These are phyloP conservation scores for Loris lydekkerianus DNA, from an alignment of 2,797 vertebrate species.

Conservation along the genomic window DNA sequence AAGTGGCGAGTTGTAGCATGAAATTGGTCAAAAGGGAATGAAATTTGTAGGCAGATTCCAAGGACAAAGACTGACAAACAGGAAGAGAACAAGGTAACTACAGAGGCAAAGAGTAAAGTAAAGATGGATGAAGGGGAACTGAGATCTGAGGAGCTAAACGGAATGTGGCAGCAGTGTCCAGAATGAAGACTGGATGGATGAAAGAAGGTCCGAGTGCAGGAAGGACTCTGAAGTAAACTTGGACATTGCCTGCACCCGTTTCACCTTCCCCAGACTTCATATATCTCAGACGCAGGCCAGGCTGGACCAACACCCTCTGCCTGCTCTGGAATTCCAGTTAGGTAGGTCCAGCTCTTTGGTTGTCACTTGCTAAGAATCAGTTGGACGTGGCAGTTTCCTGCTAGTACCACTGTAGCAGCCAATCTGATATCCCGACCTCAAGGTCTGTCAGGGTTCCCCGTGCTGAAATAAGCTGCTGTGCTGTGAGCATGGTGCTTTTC, in stretches of 20 bases:
- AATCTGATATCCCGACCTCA: not conserved
- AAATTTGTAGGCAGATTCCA: not conserved
- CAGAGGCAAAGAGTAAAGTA: not conserved
- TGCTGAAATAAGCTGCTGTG: not conserved
- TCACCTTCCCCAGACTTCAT: not conserved
- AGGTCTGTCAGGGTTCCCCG: not conserved
- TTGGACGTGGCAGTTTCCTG: not conserved
- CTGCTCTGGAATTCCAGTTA: not conserved
- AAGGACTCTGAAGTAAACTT: not conserved
- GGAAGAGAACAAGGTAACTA: not conserved
- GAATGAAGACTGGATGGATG: not conserved
- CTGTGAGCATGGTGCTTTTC: not conserved
- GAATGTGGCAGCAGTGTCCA: not conserved
- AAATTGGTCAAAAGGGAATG: conserved; percentile 20
- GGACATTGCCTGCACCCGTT: not conserved
- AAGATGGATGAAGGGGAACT: not conserved
- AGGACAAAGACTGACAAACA: not conserved
- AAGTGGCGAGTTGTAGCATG: not conserved
- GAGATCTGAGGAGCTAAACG: not conserved
- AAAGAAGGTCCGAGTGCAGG: not conserved
- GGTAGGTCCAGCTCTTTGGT: not conserved
- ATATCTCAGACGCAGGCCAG: not conserved
- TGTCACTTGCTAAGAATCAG: not conserved
- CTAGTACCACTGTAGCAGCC: not conserved
- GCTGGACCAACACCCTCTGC: not conserved